Evolutionary conservation across 2,888 invertebrate genomes (phyloP), one percentile per base, ranked within the genome.

Genomic region (Cosmopolites sordidus): DNA sequence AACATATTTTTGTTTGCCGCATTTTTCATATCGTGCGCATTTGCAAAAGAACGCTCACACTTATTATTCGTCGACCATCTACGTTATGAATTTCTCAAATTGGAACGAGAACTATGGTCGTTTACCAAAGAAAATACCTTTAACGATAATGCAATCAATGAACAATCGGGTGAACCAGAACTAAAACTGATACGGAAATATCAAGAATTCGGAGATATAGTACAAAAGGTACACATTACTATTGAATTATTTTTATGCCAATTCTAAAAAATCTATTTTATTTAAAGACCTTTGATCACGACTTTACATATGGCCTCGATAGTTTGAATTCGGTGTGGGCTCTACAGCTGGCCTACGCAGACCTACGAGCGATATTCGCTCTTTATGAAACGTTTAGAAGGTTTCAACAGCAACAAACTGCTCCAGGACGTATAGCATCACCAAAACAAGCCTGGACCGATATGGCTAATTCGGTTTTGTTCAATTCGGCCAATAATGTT

Each of bases 361-460:
- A 85, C 66, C 68, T 87, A 62, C 74, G 79, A 41, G 73, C 79
- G 14, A 76, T 90, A 22, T 81, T 84, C 57, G 81, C 81, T 0
- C 70, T 87, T 47, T 89, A 88, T 69, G 80, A 79, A 58, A 80
- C 79, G 41, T 89, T 86, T 68, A 73, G 83, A 51, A 76, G 81
- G 60, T 83, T 83, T 69, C 79, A 83, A 59, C 61, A 49, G 8
- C 67, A 70, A 56, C 74, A 75, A 60, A 72, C 72, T 0, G 67
- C 63, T 8, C 60, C 64, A 1, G 70, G 69, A 1, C 61, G 73
- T 38, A 67, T 74, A 38, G 69, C 72, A 3, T 70, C 74, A 8
- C 74, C 75, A 2, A 70, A 76, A 53, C 75, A 76, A 39, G 78
- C 80, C 3, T 78, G 86, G 79, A 68, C 80, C 49, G 84, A 86